phyloP scores from a whole-genome alignment of 2,888 invertebrate genomes.

The Psylliodes chrysocephalus region DNA sequence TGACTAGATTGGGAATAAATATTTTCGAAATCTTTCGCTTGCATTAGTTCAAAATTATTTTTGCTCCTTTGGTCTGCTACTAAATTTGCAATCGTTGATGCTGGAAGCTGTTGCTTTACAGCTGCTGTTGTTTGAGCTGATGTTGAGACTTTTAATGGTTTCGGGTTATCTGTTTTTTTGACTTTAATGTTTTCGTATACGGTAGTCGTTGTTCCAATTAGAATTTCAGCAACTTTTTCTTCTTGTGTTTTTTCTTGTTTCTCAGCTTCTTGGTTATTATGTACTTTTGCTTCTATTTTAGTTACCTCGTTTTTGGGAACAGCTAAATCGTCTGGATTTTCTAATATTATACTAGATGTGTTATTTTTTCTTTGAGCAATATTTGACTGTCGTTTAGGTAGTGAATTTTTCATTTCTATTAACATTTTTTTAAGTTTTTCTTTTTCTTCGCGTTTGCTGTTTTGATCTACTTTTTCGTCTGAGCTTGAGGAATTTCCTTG shows the following conservation, averaged over 20 bases:
- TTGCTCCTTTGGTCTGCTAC: slow-evolving; percentile 44
- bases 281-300: background rate
- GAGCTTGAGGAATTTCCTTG: slow-evolving; percentile 55
- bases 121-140: slow-evolving; percentile 70
- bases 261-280: slow-evolving; percentile 12
- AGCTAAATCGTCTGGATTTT: slow-evolving; percentile 54
- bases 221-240: slow-evolving; percentile 58
- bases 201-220: slow-evolving; percentile 61
- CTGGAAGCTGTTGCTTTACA: slow-evolving; percentile 60
- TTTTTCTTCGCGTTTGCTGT: slow-evolving; percentile 66
- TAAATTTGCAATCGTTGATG: slow-evolving; percentile 41
- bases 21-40: slow-evolving; percentile 68
- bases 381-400: slow-evolving; percentile 68
- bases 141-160: slow-evolving; percentile 68
- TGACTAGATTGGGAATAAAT: slow-evolving; percentile 62
- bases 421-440: slow-evolving; percentile 76
- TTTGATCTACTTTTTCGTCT: slow-evolving; percentile 34
- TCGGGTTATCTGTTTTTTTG: slow-evolving; percentile 56
- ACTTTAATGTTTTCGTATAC: slow-evolving; percentile 65
- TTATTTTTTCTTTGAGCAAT: slow-evolving; percentile 52
- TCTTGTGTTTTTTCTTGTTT: slow-evolving; percentile 49
- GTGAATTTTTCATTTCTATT: slow-evolving; percentile 81
- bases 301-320: background rate
- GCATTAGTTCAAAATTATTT: slow-evolving; percentile 66
- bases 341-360: slow-evolving; percentile 58